A percentile compares a stretch with the other conserved stretches of the same genome.
phyloP scores from a whole-genome alignment of 2,888 invertebrate genomes.

The Mermis nigrescens region DNA sequence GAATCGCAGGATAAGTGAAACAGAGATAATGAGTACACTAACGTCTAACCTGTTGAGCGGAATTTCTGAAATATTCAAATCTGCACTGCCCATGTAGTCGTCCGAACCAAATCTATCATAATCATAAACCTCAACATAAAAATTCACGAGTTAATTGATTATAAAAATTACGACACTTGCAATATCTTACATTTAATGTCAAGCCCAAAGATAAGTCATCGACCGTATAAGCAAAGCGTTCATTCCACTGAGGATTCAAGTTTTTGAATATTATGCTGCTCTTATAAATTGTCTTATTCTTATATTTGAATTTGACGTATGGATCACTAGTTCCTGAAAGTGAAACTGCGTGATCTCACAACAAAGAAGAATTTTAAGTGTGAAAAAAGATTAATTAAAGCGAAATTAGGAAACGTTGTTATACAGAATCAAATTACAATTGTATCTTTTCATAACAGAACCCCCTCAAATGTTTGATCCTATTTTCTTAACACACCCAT shows the following conservation, averaged over 20 bases:
- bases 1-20: no score
- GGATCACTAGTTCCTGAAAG: conserved; percentile 27
- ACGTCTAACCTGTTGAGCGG: no score
- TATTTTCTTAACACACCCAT: no score
- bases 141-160: background rate
- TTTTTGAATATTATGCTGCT: conserved; percentile 80
- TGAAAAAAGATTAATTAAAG: no score
- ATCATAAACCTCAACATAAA: conserved; percentile 53
- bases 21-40: no score
- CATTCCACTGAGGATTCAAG: conserved; percentile 94
- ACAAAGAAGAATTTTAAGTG: background rate
- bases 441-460: no score
- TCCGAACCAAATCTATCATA: conserved; percentile 86
- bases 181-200: conserved; percentile 52
- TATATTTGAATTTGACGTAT: conserved; percentile 28
- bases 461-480: no score
- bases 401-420: no score
- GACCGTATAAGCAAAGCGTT: conserved; percentile 71
- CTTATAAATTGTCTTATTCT: conserved; percentile 58
- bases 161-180: no score
- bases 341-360: background rate
- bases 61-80: conserved; percentile 47
- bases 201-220: conserved; percentile 68
- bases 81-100: conserved; percentile 87
- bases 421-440: no score